Percentiles rank a stretch among this genome's conserved stretches.
phyloP scores from a whole-genome alignment of 1,140 invertebrate species.

The Drosophila hydei region DNA sequence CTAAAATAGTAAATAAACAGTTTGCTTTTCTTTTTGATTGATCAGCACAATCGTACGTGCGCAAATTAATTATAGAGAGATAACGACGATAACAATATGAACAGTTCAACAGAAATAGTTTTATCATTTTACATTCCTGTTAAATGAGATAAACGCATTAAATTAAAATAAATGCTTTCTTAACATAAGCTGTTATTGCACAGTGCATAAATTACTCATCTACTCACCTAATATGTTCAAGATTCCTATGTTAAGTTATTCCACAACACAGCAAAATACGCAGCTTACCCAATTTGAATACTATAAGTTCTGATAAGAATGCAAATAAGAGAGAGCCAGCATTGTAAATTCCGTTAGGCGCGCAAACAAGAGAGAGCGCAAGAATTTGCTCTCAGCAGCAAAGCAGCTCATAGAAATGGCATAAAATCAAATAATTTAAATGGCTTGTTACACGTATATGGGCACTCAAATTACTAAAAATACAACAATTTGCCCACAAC shows the following conservation, averaged over 20 bases:
- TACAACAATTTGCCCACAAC: no score
- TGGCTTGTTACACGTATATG: no score
- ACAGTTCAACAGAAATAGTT: background rate
- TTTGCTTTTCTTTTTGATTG: background rate
- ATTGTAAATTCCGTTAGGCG: background rate
- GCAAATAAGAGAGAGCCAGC: background rate
- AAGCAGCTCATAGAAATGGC: background rate
- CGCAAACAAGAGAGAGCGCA: background rate
- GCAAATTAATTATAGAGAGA: conserved; percentile 11
- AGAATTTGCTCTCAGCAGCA: background rate
- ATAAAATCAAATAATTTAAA: background rate
- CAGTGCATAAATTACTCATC: background rate
- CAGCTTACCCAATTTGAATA: background rate
- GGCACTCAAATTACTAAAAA: no score
- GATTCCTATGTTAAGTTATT: background rate
- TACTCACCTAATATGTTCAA: background rate
- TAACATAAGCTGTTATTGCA: background rate
- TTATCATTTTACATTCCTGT: conserved; percentile 2
- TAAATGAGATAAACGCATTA: conserved; percentile 7
- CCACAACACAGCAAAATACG: background rate
- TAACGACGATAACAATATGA: background rate
- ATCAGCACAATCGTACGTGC: background rate
- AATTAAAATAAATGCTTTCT: background rate
- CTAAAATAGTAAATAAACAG: conserved; percentile 5
- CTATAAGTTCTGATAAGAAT: background rate